Base-by-base conservation (phyloP, 2,888 invertebrate species). In the Stratiomys singularior region DNA sequence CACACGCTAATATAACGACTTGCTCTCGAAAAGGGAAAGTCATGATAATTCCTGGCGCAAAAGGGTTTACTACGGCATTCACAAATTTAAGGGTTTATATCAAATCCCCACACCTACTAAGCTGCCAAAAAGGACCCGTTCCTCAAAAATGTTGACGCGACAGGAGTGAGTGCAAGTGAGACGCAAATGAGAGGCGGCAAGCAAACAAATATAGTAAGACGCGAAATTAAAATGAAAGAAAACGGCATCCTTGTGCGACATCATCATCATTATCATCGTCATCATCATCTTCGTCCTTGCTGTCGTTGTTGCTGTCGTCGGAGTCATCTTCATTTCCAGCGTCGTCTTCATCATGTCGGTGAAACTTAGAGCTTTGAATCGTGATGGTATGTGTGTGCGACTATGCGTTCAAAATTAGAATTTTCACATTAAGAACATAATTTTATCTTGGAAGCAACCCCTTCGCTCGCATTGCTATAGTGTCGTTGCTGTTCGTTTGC, bases 361-460 rank as follows among this genome's bases (percentile, higher is more conserved):
- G 11, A 44, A 77, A 76, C 23, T 37, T 64, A 18, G 18, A 56
- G 71, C n/a, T 25, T 71, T 15, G 9, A 13, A 46, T 64, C 64
- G 76, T 76, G 64, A 37, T 63, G 63, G 76, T 63, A 64, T 63
- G 76, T 76, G 58, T 60, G 46, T 72, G 27, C n/a, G 72, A 18
- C n/a, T 47, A 52, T 60, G 60, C 46, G 63, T 67, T 37, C 46
- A 77, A 85, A 86, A 86, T 86, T 86, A 86, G 83, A 85, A 86
- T 85, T 85, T 85, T 82, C 82, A 81, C 86, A 82, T 85, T 81
- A 83, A 83, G 83, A 83, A 86, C 84, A 85, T 85, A 85, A 86
- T 86, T 86, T 83, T 83, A 85, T 84, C 82, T 83, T 66, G 66
- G 71, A 78, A 80, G 79, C 79, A 80, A 80, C 79, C 80, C 80